phyloP scores from a whole-genome alignment of 1,140 invertebrate genomes.

The Hycleus phaleratus region DNA sequence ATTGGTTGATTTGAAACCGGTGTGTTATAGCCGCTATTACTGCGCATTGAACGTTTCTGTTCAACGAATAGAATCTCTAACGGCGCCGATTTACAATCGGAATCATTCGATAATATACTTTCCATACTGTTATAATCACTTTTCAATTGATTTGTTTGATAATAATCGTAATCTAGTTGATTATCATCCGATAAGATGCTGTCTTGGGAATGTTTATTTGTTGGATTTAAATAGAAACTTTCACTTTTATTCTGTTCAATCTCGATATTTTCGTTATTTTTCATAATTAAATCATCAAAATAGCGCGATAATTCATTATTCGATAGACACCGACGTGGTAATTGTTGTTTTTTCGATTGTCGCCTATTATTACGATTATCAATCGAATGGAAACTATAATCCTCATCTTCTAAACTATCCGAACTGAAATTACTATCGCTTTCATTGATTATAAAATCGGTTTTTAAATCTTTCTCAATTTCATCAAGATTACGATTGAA shows the following conservation, averaged over 20 bases:
- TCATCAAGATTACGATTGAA: slow-evolving; percentile 35
- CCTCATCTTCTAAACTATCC: slow-evolving; percentile 56
- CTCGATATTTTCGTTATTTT: slow-evolving; percentile 26
- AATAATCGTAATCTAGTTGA: slow-evolving; percentile 49
- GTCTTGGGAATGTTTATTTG: slow-evolving; percentile 59
- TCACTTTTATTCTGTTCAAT: slow-evolving; percentile 35
- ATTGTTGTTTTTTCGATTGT: slow-evolving; percentile 45
- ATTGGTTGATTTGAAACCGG: no score
- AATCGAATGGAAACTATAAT: slow-evolving; percentile 53
- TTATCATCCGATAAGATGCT: slow-evolving; percentile 66
- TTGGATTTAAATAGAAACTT: slow-evolving; percentile 57
- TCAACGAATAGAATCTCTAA: slow-evolving; percentile 56
- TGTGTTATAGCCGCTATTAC: no score
- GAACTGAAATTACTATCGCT: slow-evolving; percentile 66
- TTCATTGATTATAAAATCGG: slow-evolving; percentile 24
- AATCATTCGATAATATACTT: slow-evolving; percentile 71
- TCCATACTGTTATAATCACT: slow-evolving; percentile 67
- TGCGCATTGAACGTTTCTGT: background rate
- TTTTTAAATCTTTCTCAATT: slow-evolving; percentile 26
- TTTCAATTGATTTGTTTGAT: slow-evolving; percentile 42
- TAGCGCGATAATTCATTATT: slow-evolving; percentile 67
- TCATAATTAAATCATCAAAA: slow-evolving; percentile 21
- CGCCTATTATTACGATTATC: slow-evolving; percentile 37
- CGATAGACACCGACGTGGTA: slow-evolving; percentile 57
- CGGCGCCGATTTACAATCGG: slow-evolving; percentile 65